These are phyloP conservation scores for Morpho helenor DNA, from an alignment of 2,888 invertebrate species.

Conservation along the genomic window DNA sequence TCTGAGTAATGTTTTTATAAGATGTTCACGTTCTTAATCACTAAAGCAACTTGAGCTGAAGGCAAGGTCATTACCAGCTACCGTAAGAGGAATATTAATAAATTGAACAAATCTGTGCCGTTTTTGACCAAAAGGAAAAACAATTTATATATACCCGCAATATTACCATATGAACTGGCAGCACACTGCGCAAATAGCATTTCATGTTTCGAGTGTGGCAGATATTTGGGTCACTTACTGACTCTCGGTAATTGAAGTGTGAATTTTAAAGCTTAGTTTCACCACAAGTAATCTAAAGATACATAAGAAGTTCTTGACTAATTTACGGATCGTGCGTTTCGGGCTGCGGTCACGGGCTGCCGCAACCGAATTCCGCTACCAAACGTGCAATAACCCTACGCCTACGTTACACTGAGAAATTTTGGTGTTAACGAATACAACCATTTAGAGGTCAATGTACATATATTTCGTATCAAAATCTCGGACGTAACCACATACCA, in stretches of 20 bases:
- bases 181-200: conserved; percentile 59
- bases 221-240: conserved; percentile 69
- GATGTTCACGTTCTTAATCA: too few species aligned
- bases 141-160: conserved; percentile 38
- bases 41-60: too few species aligned
- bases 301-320: conserved; percentile 58
- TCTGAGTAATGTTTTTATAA: too few species aligned
- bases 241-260: conserved; percentile 60
- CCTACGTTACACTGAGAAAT: conserved; percentile 23
- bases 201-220: conserved; percentile 49
- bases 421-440: conserved; percentile 14
- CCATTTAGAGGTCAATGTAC: conserved; percentile 19
- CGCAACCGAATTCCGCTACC: conserved; percentile 60
- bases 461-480: conserved; percentile 11
- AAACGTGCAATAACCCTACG: conserved; percentile 38
- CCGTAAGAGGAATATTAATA: too few species aligned
- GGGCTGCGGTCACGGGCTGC: conserved; percentile 62
- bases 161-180: conserved; percentile 63
- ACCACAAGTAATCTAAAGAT: conserved; percentile 66
- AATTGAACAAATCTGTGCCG: neutral
- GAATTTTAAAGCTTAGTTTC: conserved; percentile 50
- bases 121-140: neutral
- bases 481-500: neutral
- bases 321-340: conserved; percentile 67
- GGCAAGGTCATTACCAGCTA: too few species aligned